Conservation (phyloP, 2,797 vertebrate genomes). For the Gobio occitaniae region DNA sequence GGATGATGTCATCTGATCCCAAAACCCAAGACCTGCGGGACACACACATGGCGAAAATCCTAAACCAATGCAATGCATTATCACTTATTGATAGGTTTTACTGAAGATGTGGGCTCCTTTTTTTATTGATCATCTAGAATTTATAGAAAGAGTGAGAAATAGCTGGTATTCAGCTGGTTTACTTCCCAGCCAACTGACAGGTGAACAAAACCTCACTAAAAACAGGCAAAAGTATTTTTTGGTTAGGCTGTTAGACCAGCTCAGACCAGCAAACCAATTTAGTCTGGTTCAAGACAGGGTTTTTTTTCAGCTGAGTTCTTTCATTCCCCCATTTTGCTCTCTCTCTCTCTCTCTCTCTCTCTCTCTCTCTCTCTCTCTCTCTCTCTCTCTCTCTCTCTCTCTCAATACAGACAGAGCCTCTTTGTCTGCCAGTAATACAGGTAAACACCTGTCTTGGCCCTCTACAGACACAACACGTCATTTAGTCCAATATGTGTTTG, state of each 20-base stretch:
- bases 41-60: conserved; percentile 11
- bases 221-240: not conserved
- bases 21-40: conserved; percentile 64
- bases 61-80: conserved; percentile 4
- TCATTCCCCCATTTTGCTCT: not conserved
- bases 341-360: conserved; percentile 23
- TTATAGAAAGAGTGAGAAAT: not conserved
- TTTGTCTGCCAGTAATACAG: conserved; percentile 56
- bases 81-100: not conserved
- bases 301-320: not conserved
- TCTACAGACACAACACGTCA: conserved; percentile 48
- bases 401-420: conserved; percentile 53
- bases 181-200: not conserved
- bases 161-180: not conserved
- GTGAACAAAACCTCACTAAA: not conserved
- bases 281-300: not conserved
- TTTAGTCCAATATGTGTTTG: conserved; percentile 27
- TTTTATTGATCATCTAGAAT: not conserved
- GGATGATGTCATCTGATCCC: conserved; percentile 82
- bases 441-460: conserved; percentile 63
- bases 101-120: not conserved
- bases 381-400: conserved; percentile 26
- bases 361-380: not conserved
- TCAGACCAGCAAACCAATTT: conserved; percentile 2
- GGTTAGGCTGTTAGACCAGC: not conserved